Percentiles rank a stretch among this genome's conserved stretches.
Evolutionary conservation across 53 echinoderm and acorn worm species (phyloP).

Genomic region (Holothuria scabra): DNA sequence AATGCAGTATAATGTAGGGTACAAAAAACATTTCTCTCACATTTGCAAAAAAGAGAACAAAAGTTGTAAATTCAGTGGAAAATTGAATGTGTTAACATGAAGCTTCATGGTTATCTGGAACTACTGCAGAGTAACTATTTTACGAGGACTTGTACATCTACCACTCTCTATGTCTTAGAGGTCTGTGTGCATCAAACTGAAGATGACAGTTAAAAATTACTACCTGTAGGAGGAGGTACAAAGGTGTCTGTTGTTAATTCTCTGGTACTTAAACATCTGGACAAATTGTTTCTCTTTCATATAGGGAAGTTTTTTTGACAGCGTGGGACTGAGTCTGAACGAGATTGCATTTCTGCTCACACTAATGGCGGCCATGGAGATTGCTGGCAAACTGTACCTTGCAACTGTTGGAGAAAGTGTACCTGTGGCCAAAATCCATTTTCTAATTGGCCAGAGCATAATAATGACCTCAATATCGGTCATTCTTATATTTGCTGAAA

Average conservation of each 20-base stretch:
- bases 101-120: too few species aligned
- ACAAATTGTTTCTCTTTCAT: slow-evolving; percentile 34
- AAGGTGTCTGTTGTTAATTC: neutral
- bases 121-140: too few species aligned
- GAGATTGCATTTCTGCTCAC: slow-evolving; percentile 35
- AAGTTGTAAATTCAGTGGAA: too few species aligned
- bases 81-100: too few species aligned
- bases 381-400: slow-evolving; percentile 31
- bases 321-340: slow-evolving; percentile 33
- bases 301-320: slow-evolving; percentile 54
- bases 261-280: slow-evolving; percentile 36
- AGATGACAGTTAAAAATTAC: too few species aligned
- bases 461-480: slow-evolving; percentile 35
- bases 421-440: slow-evolving; percentile 48
- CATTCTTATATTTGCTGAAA: slow-evolving; percentile 38
- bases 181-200: too few species aligned
- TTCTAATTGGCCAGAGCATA: slow-evolving; percentile 33
- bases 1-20: too few species aligned
- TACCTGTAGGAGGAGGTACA: too few species aligned
- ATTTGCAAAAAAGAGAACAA: too few species aligned
- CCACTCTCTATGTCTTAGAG: too few species aligned
- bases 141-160: too few species aligned
- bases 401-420: slow-evolving; percentile 32
- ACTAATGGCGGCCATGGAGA: slow-evolving; percentile 35
- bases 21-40: too few species aligned